These are phyloP conservation scores for Aquatica leii DNA, from an alignment of 2,888 invertebrate genomes.

Conservation along the genomic window DNA sequence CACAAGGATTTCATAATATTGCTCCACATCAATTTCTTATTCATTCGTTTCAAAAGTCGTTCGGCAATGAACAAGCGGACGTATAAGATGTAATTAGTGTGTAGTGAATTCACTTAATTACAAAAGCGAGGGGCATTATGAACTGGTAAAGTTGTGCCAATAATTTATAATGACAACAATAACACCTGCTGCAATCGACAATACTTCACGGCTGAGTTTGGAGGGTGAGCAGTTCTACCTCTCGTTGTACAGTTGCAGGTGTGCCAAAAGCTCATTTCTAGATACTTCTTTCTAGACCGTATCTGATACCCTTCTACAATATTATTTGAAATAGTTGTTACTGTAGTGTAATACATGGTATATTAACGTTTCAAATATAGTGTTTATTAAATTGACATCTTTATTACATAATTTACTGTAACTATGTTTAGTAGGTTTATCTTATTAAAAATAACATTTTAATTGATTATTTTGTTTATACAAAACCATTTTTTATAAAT, in stretches of 20 bases:
- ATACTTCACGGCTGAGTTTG: slow-evolving; percentile 48
- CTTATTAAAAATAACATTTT: too few species aligned
- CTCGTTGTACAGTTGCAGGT: slow-evolving; percentile 37
- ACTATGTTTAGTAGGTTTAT: too few species aligned
- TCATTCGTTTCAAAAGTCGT: slow-evolving; percentile 18
- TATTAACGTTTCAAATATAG: too few species aligned
- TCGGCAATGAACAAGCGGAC: slow-evolving; percentile 18
- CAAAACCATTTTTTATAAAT: too few species aligned
- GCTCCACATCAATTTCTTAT: neutral
- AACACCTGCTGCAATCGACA: slow-evolving; percentile 61
- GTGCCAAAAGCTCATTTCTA: slow-evolving; percentile 24
- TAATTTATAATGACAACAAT: slow-evolving; percentile 61
- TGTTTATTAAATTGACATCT: too few species aligned
- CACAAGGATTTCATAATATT: neutral
- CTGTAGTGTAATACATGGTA: too few species aligned
- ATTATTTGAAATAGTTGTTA: too few species aligned
- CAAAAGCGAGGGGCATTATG: slow-evolving; percentile 54
- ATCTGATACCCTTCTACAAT: neutral
- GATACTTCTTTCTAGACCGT: slow-evolving; percentile 16
- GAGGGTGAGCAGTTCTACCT: slow-evolving; percentile 28
- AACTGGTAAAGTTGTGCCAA: slow-evolving; percentile 59
- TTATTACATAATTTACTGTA: too few species aligned
- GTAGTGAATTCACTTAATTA: slow-evolving; percentile 56
- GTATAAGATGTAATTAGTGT: slow-evolving; percentile 47
- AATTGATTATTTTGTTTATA: too few species aligned